These are phyloP conservation scores for Rhincodon typus DNA, from an alignment of 2,797 vertebrate genomes.

Conservation along the genomic window DNA sequence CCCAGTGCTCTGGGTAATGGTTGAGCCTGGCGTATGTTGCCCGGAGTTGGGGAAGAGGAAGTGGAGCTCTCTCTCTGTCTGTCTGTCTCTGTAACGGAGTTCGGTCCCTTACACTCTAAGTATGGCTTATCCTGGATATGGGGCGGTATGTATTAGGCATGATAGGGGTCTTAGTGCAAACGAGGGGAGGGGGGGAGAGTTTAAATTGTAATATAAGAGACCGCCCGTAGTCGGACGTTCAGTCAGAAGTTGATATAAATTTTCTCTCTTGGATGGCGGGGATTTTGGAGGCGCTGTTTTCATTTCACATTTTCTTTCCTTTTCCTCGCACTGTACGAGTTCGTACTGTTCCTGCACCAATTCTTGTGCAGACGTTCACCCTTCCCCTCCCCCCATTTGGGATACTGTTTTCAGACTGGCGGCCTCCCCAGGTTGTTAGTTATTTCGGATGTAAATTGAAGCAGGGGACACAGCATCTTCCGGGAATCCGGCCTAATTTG, in stretches of 20 bases:
- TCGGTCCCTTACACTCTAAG: neutral
- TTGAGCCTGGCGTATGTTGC: neutral
- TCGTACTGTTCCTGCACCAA: neutral
- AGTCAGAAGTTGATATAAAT: neutral
- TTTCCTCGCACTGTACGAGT: neutral
- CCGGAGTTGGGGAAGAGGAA: neutral
- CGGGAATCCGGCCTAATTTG: neutral
- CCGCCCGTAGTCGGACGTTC: neutral
- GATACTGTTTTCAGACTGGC: too few relatives aligned
- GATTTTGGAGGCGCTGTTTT: neutral
- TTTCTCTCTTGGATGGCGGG: neutral
- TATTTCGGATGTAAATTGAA: neutral
- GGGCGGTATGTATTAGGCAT: neutral
- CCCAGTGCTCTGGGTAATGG: too few relatives aligned
- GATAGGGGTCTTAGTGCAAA: neutral
- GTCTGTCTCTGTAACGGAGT: neutral
- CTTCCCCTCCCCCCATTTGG: neutral
- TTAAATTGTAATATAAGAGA: neutral
- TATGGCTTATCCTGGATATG: constrained; percentile 28
- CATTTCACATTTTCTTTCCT: too few relatives aligned
- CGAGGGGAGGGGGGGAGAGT: too few relatives aligned
- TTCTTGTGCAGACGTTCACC: neutral
- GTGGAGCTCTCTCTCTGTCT: neutral
- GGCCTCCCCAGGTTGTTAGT: neutral
- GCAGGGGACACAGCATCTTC: neutral